Evolutionary conservation across 2,113 vertebrate species (phyloP).

Genomic region (Pterocles orientalis): DNA sequence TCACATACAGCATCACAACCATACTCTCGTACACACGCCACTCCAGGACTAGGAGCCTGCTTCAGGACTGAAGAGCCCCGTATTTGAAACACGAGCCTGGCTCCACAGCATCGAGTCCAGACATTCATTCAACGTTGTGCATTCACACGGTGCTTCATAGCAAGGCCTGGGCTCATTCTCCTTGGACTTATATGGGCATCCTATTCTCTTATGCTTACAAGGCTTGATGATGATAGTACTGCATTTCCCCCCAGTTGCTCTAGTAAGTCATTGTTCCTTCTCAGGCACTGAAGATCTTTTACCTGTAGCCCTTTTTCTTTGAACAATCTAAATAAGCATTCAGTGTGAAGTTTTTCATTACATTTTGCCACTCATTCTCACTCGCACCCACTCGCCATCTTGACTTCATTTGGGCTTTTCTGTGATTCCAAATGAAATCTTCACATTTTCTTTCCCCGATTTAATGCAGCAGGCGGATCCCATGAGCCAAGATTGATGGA

Average conservation of each 20-base stretch:
- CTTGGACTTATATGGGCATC: slow-evolving; percentile 77
- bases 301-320: slow-evolving; percentile 88
- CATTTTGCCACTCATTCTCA: slow-evolving; percentile 99
- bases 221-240: slow-evolving; percentile 88
- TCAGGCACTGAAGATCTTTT: slow-evolving; percentile 88
- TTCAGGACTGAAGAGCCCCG: slow-evolving; percentile 82
- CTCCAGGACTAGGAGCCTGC: slow-evolving; percentile 84
- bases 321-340: slow-evolving; percentile 95
- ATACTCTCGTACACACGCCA: slow-evolving; percentile 90
- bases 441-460: slow-evolving; percentile 95
- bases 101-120: slow-evolving; percentile 87
- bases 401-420: slow-evolving; percentile 98
- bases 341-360: slow-evolving; percentile 94
- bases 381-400: slow-evolving; percentile 99
- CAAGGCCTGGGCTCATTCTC: slow-evolving; percentile 87
- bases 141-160: slow-evolving; percentile 91
- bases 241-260: slow-evolving; percentile 80
- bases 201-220: slow-evolving; percentile 81
- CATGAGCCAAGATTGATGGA: slow-evolving; percentile 99
- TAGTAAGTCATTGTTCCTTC: slow-evolving; percentile 80
- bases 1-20: slow-evolving; percentile 91
- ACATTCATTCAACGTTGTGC: slow-evolving; percentile 89
- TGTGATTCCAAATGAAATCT: slow-evolving; percentile 98
- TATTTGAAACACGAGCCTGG: slow-evolving; percentile 86
- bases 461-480: slow-evolving; percentile 99